Percentiles rank a stretch among this genome's conserved stretches.
phyloP scores from a whole-genome alignment of 2,888 invertebrate species.

The Leucophenga maculata region DNA sequence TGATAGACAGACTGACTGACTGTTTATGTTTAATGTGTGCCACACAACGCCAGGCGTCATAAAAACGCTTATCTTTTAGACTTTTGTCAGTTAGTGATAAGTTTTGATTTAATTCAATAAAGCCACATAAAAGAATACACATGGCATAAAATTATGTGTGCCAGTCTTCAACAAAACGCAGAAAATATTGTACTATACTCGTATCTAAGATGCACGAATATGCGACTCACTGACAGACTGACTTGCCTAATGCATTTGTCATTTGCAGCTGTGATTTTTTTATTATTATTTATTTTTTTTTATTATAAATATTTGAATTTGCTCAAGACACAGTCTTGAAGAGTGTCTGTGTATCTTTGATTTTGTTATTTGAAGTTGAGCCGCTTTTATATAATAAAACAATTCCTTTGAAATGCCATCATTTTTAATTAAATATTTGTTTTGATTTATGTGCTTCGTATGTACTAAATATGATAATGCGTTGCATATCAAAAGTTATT shows the following conservation, averaged over 20 bases:
- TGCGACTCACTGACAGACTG: background rate
- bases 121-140: background rate
- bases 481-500: background rate
- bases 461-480: background rate
- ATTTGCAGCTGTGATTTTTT: constrained; percentile 16
- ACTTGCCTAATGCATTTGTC: constrained; percentile 15
- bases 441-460: background rate
- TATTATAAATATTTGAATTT: constrained; percentile 14
- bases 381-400: background rate
- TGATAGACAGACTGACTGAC: background rate
- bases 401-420: constrained; percentile 9
- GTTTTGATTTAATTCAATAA: constrained; percentile 24
- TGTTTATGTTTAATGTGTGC: background rate
- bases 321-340: background rate
- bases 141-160: constrained; percentile 23
- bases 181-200: too few species aligned
- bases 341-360: background rate
- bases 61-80: constrained; percentile 12
- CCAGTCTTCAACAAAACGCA: background rate
- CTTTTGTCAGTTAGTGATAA: constrained; percentile 14
- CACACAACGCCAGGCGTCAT: background rate
- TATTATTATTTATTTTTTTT: background rate
- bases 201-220: background rate
- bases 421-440: constrained; percentile 13
- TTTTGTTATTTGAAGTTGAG: background rate